Base-by-base conservation (phyloP, 2,888 invertebrate species). In the Mythimna ferrago region DNA sequence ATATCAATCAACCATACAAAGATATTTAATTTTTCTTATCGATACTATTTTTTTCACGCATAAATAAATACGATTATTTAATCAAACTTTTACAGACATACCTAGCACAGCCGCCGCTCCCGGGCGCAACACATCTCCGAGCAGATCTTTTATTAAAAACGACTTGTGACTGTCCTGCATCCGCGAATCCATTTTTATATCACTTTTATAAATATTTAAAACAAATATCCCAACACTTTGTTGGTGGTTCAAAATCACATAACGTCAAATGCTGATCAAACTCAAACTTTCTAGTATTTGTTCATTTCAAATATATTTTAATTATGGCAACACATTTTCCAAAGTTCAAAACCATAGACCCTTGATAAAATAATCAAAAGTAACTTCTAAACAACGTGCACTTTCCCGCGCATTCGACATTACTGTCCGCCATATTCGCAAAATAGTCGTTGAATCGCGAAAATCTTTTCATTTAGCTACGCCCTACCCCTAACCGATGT, bases 91-190 rank as follows among this genome's bases (percentile, higher is more conserved):
- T 14, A 10, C 10, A 4, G 19, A 87, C 90, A 38, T 85, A 91
- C 89, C 88, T 68, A 86, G 60, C 3, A 77, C 74, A 76, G 90
- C 89, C 63, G 83, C 77, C 0, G 84, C 89, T 4, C 92, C 93
- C 2, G 95, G 93, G 62, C 93, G 92, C 84, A 98, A 92, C 78
- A 98, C 97, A 89, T 98, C 98, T 19, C 98, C 98, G 68, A 98
- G 97, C 62, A 98, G 97, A 92, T 98, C 98, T 89, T 98, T 97
- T 84, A 98, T 98, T 78, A 98, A 94, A 93, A 98, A 98, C 14
- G 98, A 98, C 91, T 98, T 98, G 88, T 97, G 96, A 84, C 96
- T 97, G 94, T 97, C 97, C 95, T 96, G 97, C 97, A 96, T 94
- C 72, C 89, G 94, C 26, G 88, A 91, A 81, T 91, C 90, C 92